phyloP scores from a whole-genome alignment of 1,140 invertebrate genomes.

The Drosophila pallidifrons region DNA sequence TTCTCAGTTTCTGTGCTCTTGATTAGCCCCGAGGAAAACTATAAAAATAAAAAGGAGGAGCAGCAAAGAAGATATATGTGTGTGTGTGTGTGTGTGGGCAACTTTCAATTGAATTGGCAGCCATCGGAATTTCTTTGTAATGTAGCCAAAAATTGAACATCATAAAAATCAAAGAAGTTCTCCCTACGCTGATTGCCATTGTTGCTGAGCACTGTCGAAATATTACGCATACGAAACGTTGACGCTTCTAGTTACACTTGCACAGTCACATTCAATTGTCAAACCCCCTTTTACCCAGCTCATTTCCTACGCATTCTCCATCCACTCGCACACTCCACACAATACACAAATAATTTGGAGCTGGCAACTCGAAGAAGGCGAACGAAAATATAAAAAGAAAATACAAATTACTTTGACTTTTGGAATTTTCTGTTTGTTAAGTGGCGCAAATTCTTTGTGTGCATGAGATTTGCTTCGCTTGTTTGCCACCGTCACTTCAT shows the following conservation, averaged over 20 bases:
- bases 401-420: constrained; percentile 59
- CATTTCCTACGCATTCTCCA: neutral
- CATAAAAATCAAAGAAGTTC: constrained; percentile 51
- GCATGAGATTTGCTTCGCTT: constrained; percentile 43
- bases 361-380: constrained; percentile 11
- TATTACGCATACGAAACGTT: constrained; percentile 58
- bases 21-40: constrained; percentile 38
- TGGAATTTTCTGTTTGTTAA: constrained; percentile 57
- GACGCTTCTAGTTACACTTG: constrained; percentile 34
- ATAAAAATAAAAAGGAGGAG: constrained; percentile 20
- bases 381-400: constrained; percentile 14
- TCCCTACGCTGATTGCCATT: constrained; percentile 44
- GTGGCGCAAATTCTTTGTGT: constrained; percentile 54
- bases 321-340: constrained; percentile 20
- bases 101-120: constrained; percentile 50
- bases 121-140: constrained; percentile 32
- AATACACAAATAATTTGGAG: constrained; percentile 53
- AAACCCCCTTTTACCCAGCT: neutral
- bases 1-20: constrained; percentile 29
- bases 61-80: neutral
- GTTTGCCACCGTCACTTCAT: constrained; percentile 6
- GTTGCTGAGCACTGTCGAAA: constrained; percentile 42
- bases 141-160: constrained; percentile 38
- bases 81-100: constrained; percentile 2
- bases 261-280: constrained; percentile 45